These are phyloP conservation scores for Phenacoccus solenopsis DNA, from an alignment of 1,140 invertebrate species.

Conservation along the genomic window DNA sequence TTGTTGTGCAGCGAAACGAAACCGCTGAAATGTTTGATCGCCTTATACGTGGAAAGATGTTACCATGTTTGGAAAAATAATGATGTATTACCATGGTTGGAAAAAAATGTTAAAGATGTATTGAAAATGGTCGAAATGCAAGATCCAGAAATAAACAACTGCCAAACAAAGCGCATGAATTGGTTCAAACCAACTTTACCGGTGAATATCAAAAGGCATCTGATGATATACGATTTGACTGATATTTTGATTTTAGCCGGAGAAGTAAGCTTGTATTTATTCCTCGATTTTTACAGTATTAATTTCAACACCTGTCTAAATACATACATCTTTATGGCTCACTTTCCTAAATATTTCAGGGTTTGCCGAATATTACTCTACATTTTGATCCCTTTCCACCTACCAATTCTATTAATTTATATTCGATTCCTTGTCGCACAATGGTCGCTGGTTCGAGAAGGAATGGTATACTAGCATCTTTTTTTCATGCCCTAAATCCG, in stretches of 20 bases:
- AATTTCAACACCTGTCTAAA: no score
- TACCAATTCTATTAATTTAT: background rate
- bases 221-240: constrained; percentile 67
- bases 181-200: constrained; percentile 53
- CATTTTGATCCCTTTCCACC: constrained; percentile 3
- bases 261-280: constrained; percentile 19
- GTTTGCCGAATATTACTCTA: background rate
- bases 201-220: constrained; percentile 59
- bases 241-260: constrained; percentile 42
- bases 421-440: background rate
- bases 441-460: background rate
- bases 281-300: no score
- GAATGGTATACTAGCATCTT: background rate
- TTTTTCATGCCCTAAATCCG: constrained; percentile 7
- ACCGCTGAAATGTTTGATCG: constrained; percentile 53
- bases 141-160: constrained; percentile 46
- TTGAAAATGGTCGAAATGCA: constrained; percentile 47
- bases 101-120: constrained; percentile 51
- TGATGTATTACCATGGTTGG: constrained; percentile 63
- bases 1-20: constrained; percentile 42
- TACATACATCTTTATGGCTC: no score
- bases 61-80: constrained; percentile 67
- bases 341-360: background rate
- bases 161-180: constrained; percentile 43
- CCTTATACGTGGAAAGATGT: constrained; percentile 57